Conservation (phyloP, 2,113 vertebrate species). For the Brachypodius melanocephalos region DNA sequence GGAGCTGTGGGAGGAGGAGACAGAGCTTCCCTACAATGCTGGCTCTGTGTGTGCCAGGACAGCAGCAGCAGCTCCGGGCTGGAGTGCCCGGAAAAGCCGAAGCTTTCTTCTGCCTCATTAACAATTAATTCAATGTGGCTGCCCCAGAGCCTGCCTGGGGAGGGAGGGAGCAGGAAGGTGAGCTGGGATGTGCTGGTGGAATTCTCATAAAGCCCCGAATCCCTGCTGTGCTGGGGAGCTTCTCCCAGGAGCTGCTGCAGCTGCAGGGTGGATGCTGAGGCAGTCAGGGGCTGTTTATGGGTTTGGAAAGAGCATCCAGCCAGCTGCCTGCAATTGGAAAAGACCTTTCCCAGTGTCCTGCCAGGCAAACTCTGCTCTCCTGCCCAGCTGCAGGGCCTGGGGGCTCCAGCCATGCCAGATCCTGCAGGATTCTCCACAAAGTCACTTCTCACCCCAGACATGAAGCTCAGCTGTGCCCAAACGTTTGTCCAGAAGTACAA, state of each 20-base stretch:
- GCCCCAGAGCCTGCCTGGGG: not conserved
- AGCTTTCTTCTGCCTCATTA: conserved; percentile 28
- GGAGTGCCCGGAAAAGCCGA: not conserved
- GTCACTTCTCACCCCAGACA: not conserved
- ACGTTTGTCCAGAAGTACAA: not conserved
- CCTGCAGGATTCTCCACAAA: not conserved
- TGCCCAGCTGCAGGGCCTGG: not conserved
- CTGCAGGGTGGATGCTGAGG: not conserved
- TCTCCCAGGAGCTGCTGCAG: not conserved
- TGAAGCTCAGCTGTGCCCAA: not conserved
- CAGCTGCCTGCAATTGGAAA: not conserved
- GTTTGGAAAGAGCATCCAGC: not conserved
- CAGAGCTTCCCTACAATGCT: conserved; percentile 4
- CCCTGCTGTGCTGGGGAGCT: not conserved
- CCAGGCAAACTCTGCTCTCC: not conserved
- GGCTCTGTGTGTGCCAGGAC: conserved; percentile 30
- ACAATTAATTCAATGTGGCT: conserved; percentile 2
- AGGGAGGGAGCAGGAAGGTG: not conserved
- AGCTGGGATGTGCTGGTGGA: not conserved
- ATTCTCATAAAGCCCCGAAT: not conserved
- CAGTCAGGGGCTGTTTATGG: not conserved
- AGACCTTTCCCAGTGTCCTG: conserved; percentile 2
- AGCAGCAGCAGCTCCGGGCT: not conserved
- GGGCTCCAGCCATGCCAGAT: not conserved
- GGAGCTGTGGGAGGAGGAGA: conserved; percentile 23